A percentile compares a stretch with the other conserved stretches of the same genome.
These are phyloP conservation scores for Macaria notata DNA, from an alignment of 2,888 invertebrate genomes.

Conservation along the genomic window DNA sequence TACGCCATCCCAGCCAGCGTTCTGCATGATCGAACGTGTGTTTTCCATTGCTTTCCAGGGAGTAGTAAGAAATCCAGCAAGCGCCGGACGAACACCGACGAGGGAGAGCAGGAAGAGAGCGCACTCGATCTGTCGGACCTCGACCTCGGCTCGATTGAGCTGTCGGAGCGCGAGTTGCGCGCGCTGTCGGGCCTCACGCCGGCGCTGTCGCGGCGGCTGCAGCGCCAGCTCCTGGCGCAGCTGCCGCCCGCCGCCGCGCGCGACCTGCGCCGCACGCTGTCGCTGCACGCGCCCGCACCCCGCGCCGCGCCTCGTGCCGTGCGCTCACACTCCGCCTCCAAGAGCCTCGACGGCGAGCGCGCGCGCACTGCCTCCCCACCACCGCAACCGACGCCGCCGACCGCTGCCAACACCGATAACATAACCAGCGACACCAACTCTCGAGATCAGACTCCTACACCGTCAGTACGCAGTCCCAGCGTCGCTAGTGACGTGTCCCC, in stretches of 20 bases:
- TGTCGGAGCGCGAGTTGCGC: slow-evolving; percentile 87
- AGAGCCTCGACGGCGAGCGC: slow-evolving; percentile 31
- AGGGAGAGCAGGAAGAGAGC: slow-evolving; percentile 47
- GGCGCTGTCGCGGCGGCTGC: slow-evolving; percentile 86
- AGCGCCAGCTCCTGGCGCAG: slow-evolving; percentile 86
- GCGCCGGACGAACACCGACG: slow-evolving; percentile 52
- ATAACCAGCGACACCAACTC: slow-evolving; percentile 33
- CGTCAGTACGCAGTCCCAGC: slow-evolving; percentile 13
- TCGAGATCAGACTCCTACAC: slow-evolving; percentile 4
- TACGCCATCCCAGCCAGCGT: slow-evolving; percentile 74
- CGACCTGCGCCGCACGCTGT: slow-evolving; percentile 85
- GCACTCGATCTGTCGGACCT: slow-evolving; percentile 83
- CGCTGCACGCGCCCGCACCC: slow-evolving; percentile 62
- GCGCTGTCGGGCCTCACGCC: slow-evolving; percentile 87
- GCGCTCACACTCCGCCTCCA: slow-evolving; percentile 57
- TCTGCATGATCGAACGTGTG: slow-evolving; percentile 82
- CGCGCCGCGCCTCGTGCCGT: slow-evolving; percentile 40
- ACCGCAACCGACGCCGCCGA: slow-evolving; percentile 44
- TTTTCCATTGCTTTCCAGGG: slow-evolving; percentile 79
- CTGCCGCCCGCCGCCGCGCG: slow-evolving; percentile 87
- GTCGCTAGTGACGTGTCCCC: slow-evolving; percentile 14
- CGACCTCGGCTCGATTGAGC: slow-evolving; percentile 85
- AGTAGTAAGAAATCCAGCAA: slow-evolving; percentile 70
- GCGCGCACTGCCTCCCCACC: slow-evolving; percentile 21
- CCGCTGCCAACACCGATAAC: neutral